These are phyloP conservation scores for Microtus ochrogaster DNA, from an alignment of 2,113 vertebrate species.

Conservation along the genomic window DNA sequence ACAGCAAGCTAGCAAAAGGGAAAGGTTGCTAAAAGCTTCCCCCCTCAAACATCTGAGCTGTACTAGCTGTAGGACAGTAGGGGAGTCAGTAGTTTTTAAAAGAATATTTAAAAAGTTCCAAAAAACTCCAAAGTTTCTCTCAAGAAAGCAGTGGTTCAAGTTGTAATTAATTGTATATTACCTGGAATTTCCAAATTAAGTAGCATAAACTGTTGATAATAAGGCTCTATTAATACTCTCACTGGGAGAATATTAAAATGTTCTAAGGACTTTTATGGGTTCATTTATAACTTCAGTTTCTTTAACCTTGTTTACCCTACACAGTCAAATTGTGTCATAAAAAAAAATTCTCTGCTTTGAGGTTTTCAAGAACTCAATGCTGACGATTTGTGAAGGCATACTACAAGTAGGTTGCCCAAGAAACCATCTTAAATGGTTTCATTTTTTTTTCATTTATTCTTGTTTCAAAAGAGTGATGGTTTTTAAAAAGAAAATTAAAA, in stretches of 20 bases:
- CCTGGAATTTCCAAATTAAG: not conserved
- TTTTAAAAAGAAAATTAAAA: conserved; percentile 55
- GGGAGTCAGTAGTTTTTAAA: conserved; percentile 2
- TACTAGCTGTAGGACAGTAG: not conserved
- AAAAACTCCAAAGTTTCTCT: conserved; percentile 51
- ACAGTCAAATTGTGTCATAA: conserved; percentile 21
- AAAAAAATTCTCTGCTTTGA: not conserved
- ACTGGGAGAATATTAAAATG: conserved; percentile 18
- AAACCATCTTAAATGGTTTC: conserved; percentile 31
- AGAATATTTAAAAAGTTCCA: conserved; percentile 25
- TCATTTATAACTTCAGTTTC: conserved; percentile 16
- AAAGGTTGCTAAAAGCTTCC: conserved; percentile 58
- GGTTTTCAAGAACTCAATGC: conserved; percentile 9
- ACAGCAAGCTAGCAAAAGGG: conserved; percentile 13
- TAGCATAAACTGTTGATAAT: conserved; percentile 24
- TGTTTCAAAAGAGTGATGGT: conserved; percentile 2
- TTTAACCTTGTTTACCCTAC: not conserved
- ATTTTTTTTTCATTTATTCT: not conserved
- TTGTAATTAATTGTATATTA: not conserved
- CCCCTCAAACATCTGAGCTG: conserved; percentile 50
- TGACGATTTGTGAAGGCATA: not conserved
- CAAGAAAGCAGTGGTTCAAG: conserved; percentile 18
- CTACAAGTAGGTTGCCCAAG: not conserved
- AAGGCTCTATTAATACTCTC: conserved; percentile 33
- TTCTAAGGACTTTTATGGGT: not conserved